Evolutionary conservation across 2,797 vertebrate genomes (phyloP).

Genomic region (Eutrigla gurnardus): DNA sequence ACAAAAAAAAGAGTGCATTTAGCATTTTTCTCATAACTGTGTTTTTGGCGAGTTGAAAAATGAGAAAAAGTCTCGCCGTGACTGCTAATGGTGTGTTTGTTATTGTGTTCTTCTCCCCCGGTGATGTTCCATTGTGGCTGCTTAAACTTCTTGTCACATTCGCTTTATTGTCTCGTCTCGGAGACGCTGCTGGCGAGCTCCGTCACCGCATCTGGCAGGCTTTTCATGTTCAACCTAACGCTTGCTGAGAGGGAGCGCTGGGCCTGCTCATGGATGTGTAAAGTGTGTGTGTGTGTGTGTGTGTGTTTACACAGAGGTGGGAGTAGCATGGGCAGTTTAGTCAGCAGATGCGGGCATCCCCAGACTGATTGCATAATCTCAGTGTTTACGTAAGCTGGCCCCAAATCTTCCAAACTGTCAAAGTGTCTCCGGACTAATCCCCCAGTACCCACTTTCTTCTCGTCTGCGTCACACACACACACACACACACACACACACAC

Average conservation of each 20-base stretch:
- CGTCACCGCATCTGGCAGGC: constrained; percentile 54
- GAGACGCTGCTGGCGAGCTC: constrained; percentile 51
- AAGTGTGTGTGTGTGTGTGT: constrained; percentile 16
- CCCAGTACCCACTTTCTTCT: constrained; percentile 45
- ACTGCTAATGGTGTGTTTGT: not conserved
- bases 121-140: constrained; percentile 18
- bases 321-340: constrained; percentile 64
- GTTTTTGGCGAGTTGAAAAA: not conserved
- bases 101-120: not conserved
- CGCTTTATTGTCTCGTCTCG: constrained; percentile 26
- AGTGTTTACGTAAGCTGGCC: constrained; percentile 73
- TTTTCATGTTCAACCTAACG: constrained; percentile 43
- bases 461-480: constrained; percentile 25
- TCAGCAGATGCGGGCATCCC: constrained; percentile 75
- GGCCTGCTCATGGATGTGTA: constrained; percentile 54
- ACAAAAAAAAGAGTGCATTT: not conserved
- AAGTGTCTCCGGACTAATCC: constrained; percentile 68
- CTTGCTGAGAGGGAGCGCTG: constrained; percentile 26
- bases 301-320: constrained; percentile 43
- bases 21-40: not conserved
- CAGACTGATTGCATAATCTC: constrained; percentile 76
- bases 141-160: constrained; percentile 64
- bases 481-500: not conserved
- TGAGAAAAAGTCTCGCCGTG: not conserved
- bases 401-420: constrained; percentile 68